Conservation (phyloP, 1,140 invertebrate genomes). For the Charaxes varanes region DNA sequence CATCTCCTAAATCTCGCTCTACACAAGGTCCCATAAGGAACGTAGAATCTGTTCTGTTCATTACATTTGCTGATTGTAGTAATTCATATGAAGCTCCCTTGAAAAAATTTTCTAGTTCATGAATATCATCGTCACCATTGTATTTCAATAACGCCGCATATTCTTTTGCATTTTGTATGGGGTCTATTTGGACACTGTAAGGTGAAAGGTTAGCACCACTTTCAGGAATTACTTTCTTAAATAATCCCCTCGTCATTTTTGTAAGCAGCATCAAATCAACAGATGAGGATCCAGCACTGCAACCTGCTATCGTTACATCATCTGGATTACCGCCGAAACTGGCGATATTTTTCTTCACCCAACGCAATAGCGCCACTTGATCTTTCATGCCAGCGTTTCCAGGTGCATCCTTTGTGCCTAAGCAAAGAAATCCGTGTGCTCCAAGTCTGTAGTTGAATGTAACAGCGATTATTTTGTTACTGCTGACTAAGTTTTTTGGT, state of each 20-base stretch:
- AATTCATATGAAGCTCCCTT: constrained; percentile 30
- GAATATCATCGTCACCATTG: constrained; percentile 26
- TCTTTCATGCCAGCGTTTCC: constrained; percentile 53
- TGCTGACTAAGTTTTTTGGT: constrained; percentile 25
- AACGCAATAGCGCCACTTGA: constrained; percentile 35
- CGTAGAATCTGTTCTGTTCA: constrained; percentile 20
- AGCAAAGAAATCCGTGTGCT: constrained; percentile 37
- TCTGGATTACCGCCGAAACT: constrained; percentile 44
- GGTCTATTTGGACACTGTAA: constrained; percentile 34
- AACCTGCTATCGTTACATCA: constrained; percentile 40
- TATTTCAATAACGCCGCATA: constrained; percentile 33
- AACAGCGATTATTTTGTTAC: constrained; percentile 26
- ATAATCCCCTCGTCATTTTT: constrained; percentile 31
- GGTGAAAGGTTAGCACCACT: constrained; percentile 31
- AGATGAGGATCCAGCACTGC: constrained; percentile 36
- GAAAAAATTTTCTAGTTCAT: constrained; percentile 41
- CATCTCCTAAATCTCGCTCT: constrained; percentile 37
- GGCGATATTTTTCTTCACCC: constrained; percentile 45
- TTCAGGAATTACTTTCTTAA: constrained; percentile 38
- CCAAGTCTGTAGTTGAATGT: constrained; percentile 41
- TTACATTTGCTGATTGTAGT: constrained; percentile 18
- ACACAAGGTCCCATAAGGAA: constrained; percentile 43
- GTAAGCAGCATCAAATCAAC: constrained; percentile 45
- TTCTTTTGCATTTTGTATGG: constrained; percentile 35
- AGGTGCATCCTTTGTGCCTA: constrained; percentile 39